A percentile compares a stretch with the other conserved stretches of the same genome.
Evolutionary conservation across 2,797 vertebrate genomes (phyloP).

Genomic region (Arrhamphus sclerolepis): DNA sequence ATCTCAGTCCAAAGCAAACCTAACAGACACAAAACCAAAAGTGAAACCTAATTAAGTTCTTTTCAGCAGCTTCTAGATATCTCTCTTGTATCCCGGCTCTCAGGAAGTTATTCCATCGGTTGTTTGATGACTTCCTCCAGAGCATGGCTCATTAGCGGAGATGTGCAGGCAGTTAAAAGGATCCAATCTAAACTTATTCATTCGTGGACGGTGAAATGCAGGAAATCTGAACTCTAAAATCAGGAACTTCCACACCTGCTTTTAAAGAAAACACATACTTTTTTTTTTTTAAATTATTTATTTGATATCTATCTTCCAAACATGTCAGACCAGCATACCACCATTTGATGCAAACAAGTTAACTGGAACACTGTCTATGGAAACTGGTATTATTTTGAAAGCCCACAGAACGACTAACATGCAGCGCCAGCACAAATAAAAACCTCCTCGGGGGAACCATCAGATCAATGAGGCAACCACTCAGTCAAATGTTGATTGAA

Average conservation of each 20-base stretch:
- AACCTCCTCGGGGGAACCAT: conserved; percentile 35
- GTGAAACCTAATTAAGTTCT: too few species aligned
- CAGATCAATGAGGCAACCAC: conserved; percentile 59
- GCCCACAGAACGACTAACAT: conserved; percentile 32
- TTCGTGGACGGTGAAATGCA: conserved; percentile 34
- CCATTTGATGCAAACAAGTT: conserved; percentile 15
- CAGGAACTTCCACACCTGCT: background rate
- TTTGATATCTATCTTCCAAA: conserved; percentile 15
- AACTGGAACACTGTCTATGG: background rate
- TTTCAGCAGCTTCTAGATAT: too few species aligned
- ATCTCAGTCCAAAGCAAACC: too few species aligned
- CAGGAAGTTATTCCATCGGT: background rate
- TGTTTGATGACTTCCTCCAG: background rate
- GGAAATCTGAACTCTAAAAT: conserved; percentile 9
- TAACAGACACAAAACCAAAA: too few species aligned
- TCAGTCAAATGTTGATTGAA: conserved; percentile 61
- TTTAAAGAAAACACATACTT: conserved; percentile 11
- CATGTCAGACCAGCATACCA: background rate
- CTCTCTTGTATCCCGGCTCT: background rate
- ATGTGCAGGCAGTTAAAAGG: too few species aligned
- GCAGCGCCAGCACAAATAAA: conserved; percentile 50
- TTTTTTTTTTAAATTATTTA: too few species aligned
- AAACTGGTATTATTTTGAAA: conserved; percentile 9
- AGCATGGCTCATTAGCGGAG: conserved; percentile 4
- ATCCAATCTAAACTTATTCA: too few species aligned